phyloP scores from a whole-genome alignment of 2,797 vertebrate genomes.

The Tauraco hartlaubi region DNA sequence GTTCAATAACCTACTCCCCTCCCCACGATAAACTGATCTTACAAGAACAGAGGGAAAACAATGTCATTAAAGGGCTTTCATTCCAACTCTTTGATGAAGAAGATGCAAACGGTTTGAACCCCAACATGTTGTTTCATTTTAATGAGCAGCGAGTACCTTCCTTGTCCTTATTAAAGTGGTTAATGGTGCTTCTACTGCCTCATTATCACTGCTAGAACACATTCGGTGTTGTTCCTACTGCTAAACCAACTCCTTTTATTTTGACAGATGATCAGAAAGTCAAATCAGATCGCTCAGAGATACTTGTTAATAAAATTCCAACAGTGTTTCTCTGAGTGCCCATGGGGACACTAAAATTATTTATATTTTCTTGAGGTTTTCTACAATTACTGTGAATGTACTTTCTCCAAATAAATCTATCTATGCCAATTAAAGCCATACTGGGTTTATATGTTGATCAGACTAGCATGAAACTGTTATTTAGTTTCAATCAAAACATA shows the following conservation, averaged over 20 bases:
- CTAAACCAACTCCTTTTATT: conserved; percentile 71
- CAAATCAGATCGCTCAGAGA: conserved; percentile 76
- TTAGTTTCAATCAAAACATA: conserved; percentile 69
- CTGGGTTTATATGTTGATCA: conserved; percentile 69
- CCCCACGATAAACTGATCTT: not conserved
- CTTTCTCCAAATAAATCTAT: conserved; percentile 67
- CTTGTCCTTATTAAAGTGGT: conserved; percentile 79
- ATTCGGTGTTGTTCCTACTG: conserved; percentile 48
- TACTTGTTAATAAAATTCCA: conserved; percentile 79
- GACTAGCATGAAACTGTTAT: conserved; percentile 56
- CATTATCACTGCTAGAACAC: conserved; percentile 75
- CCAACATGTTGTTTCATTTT: conserved; percentile 75
- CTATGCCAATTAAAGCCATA: conserved; percentile 62
- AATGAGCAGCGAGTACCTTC: conserved; percentile 76
- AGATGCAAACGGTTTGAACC: conserved; percentile 76
- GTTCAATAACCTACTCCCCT: not conserved
- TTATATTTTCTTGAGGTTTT: conserved; percentile 75
- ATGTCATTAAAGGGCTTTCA: conserved; percentile 61
- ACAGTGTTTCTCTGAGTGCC: conserved; percentile 51
- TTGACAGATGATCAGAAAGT: conserved; percentile 80
- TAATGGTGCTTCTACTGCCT: conserved; percentile 78
- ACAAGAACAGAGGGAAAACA: conserved; percentile 52
- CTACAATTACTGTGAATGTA: conserved; percentile 72
- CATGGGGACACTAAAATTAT: conserved; percentile 61
- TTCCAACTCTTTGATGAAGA: conserved; percentile 74